Percentiles rank a stretch among this genome's conserved stretches.
Conservation (phyloP, 2,113 vertebrate species). For the Suncus etruscus region DNA sequence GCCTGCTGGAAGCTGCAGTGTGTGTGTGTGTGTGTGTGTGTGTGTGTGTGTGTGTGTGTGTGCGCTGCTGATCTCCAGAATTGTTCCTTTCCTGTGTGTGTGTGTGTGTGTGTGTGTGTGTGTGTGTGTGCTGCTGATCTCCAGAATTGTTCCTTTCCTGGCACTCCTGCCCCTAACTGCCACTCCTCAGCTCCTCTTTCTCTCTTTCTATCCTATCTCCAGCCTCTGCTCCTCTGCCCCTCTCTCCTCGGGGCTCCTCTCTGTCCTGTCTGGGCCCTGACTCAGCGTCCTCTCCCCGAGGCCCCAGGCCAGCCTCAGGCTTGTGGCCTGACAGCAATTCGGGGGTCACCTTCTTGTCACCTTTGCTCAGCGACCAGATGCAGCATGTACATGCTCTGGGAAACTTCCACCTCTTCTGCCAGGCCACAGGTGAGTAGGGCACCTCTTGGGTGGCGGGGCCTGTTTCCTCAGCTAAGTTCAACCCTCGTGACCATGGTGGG, state of each 20-base stretch:
- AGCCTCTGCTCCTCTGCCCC: conserved; percentile 91
- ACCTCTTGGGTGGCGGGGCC: fast-evolving
- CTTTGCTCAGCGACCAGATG: conserved; percentile 95
- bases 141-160: conserved; percentile 50
- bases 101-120: no score
- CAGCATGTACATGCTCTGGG: conserved; percentile 91
- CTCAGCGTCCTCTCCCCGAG: conserved; percentile 88
- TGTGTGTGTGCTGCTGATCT: neutral
- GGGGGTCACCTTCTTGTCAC: conserved; percentile 92
- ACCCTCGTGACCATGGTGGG: no score
- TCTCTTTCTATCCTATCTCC: conserved; percentile 87
- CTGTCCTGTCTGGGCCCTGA: conserved; percentile 90
- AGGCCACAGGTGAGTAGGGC: conserved; percentile 94
- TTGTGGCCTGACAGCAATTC: conserved; percentile 83
- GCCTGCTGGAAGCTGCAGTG: neutral
- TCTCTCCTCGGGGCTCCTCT: conserved; percentile 91
- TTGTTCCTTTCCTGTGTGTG: no score
- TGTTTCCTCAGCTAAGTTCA: neutral
- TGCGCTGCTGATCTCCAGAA: no score
- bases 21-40: no score
- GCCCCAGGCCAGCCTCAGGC: conserved; percentile 88
- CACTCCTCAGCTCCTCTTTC: conserved; percentile 87
- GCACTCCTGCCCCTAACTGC: conserved; percentile 77
- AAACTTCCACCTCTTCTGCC: conserved; percentile 96
- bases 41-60: no score